Evolutionary conservation across 92 coral and sea anemone species (phyloP).

Genomic region (Porites rus): DNA sequence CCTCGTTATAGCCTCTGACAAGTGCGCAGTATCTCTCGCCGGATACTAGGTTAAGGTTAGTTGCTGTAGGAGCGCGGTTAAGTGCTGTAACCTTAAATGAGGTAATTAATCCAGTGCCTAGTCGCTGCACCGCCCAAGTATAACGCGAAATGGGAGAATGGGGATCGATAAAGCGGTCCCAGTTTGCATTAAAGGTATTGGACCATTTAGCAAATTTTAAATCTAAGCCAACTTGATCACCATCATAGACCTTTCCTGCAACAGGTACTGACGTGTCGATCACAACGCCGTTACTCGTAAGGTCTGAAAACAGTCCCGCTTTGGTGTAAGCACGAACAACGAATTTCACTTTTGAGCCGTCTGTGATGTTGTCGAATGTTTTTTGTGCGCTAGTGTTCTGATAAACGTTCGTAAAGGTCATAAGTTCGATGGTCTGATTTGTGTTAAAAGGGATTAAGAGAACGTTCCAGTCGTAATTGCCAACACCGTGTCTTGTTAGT

Average conservation of each 20-base stretch:
- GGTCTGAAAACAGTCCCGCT: constrained; percentile 83
- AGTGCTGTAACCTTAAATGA: constrained; percentile 65
- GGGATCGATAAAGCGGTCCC: constrained; percentile 84
- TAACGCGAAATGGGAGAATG: constrained; percentile 82
- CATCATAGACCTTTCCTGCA: constrained; percentile 79
- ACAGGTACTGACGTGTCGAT: constrained; percentile 82
- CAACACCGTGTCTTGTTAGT: constrained; percentile 80
- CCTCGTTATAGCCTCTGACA: constrained; percentile 87
- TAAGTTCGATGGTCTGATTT: constrained; percentile 44
- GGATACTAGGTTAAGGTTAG: constrained; percentile 81
- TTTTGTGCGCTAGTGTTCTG: constrained; percentile 63
- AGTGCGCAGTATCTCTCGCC: constrained; percentile 90
- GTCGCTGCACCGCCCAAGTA: constrained; percentile 80
- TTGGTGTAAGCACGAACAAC: constrained; percentile 78
- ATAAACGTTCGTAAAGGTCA: constrained; percentile 62
- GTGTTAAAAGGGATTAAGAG: constrained; percentile 52
- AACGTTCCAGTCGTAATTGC: constrained; percentile 80
- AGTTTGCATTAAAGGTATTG: constrained; percentile 75
- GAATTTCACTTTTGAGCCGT: constrained; percentile 72
- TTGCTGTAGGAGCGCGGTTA: constrained; percentile 56
- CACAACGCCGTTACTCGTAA: constrained; percentile 80
- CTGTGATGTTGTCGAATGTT: constrained; percentile 65
- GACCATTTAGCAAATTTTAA: constrained; percentile 87
- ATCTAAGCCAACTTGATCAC: constrained; percentile 61
- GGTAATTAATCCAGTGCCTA: constrained; percentile 73